Percentiles rank a stretch among this genome's conserved stretches.
phyloP scores from a whole-genome alignment of 1,140 invertebrate genomes.

The Andrena cerasifolii region DNA sequence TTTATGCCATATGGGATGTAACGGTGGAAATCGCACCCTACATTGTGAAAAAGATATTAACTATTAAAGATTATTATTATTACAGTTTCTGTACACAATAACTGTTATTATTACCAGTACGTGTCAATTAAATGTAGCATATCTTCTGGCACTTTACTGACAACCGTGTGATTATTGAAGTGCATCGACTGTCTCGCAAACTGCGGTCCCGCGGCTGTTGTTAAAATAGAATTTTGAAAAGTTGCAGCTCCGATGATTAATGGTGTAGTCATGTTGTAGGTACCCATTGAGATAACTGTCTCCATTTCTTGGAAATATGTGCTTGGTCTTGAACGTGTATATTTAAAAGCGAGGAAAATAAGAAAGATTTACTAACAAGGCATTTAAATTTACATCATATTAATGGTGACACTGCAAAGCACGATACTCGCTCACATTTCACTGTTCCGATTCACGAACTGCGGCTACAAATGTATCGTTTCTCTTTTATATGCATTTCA shows the following conservation, averaged over 20 bases:
- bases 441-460: constrained; percentile 16
- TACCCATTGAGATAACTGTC: constrained; percentile 3
- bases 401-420: not conserved
- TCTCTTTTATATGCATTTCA: constrained; percentile 48
- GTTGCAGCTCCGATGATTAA: not conserved
- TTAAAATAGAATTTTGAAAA: not conserved
- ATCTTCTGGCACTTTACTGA: constrained; percentile 87
- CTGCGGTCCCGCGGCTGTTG: constrained; percentile 20
- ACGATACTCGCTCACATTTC: not conserved
- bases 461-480: not conserved
- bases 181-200: constrained; percentile 46
- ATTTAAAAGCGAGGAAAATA: not conserved
- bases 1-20: constrained; percentile 91
- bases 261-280: not conserved
- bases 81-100: not conserved
- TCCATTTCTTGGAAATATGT: constrained; percentile 1
- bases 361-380: not conserved
- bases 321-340: not conserved
- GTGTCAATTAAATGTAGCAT: constrained; percentile 88
- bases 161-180: constrained; percentile 86
- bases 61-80: not conserved
- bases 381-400: constrained; percentile 12
- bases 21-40: constrained; percentile 86
- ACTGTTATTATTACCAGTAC: constrained; percentile 83
- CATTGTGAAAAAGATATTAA: constrained; percentile 6